A percentile compares a stretch with the other conserved stretches of the same genome.
phyloP scores from a whole-genome alignment of 2,888 invertebrate species.

The Achlya flavicornis region DNA sequence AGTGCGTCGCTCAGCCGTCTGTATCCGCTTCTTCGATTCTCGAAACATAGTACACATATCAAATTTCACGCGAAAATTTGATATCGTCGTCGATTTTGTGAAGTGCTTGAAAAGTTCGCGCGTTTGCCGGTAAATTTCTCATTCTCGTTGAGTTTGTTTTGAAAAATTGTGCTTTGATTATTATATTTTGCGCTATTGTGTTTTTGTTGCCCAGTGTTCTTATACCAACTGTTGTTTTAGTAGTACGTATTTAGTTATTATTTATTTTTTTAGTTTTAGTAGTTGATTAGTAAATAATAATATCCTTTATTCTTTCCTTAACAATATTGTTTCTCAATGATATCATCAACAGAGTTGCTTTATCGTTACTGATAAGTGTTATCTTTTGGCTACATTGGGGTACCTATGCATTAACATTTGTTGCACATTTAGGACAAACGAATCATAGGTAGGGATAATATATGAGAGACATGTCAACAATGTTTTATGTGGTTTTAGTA shows the following conservation, averaged over 20 bases:
- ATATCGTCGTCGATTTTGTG: conserved; percentile 78
- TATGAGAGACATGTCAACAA: neutral
- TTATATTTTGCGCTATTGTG: conserved; percentile 66
- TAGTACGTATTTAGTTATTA: conserved; percentile 65
- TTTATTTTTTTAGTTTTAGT: conserved; percentile 38
- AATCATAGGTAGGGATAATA: neutral
- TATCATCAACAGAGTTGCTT: conserved; percentile 76
- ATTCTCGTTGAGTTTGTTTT: conserved; percentile 50
- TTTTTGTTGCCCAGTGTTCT: conserved; percentile 71
- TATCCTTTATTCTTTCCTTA: conserved; percentile 36
- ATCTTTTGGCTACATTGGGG: conserved; percentile 58
- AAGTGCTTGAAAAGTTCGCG: conserved; percentile 69
- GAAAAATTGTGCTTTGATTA: conserved; percentile 53
- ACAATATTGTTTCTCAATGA: conserved; percentile 52
- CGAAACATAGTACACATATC: conserved; percentile 77
- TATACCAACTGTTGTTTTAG: conserved; percentile 60
- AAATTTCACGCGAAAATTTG: conserved; percentile 82
- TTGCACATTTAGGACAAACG: conserved; percentile 54
- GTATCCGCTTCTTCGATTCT: conserved; percentile 35
- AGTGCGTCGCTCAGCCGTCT: conserved; percentile 50
- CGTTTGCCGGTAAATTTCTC: conserved; percentile 62
- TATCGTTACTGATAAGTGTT: conserved; percentile 75
- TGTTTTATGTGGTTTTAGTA: too few species aligned
- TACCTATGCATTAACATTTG: conserved; percentile 56
- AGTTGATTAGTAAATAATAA: conserved; percentile 26